Evolutionary conservation across 2,888 invertebrate genomes (phyloP), one percentile per base, ranked within the genome.

Genomic region (Cremastobaeus sp.): DNA sequence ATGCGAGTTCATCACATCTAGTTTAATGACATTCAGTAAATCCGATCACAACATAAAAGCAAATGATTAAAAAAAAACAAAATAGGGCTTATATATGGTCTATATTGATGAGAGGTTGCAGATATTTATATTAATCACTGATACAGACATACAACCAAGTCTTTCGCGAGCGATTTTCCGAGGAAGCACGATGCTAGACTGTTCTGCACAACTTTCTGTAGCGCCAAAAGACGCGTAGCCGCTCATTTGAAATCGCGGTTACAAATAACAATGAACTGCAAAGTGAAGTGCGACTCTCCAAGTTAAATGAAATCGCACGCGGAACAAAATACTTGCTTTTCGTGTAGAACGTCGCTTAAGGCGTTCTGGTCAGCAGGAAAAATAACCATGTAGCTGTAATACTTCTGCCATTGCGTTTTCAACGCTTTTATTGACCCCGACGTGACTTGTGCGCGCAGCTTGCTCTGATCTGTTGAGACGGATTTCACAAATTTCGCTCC

Each of bases 321-420:
- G 62, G 75, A 81, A 79, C 79, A 77, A 79, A 81, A 81, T 77
- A 76, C 77, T 78, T 76, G 76, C 74, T 77, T 77, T 47, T 68
- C 74, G 65, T 72, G 78, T 76, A 79, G 78, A 82, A 82, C 77
- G 81, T 83, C 82, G 82, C 83, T 78, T 65, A 69, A 74, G 77
- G 83, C 80, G 74, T 70, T 66, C 81, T 78, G 81, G 20, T 32
- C 30, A 1, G 20, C 11, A 18, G 43, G 62, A 57, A 57, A 54
- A 8, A 45, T 30, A 11, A n/a, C 21, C 50, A 18, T 34, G 35
- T 30, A 52, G 34, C 39, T 48, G 12, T 15, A 15, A 15, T 15
- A 39, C n/a, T n/a, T n/a, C 15, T 45, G 28, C 45, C 41, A 28
- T 37, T 37, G 48, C 34, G 48, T 25, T 28, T 34, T 57, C 64